phyloP scores from a whole-genome alignment of 2,797 vertebrate species.

The Tragopan temminckii region DNA sequence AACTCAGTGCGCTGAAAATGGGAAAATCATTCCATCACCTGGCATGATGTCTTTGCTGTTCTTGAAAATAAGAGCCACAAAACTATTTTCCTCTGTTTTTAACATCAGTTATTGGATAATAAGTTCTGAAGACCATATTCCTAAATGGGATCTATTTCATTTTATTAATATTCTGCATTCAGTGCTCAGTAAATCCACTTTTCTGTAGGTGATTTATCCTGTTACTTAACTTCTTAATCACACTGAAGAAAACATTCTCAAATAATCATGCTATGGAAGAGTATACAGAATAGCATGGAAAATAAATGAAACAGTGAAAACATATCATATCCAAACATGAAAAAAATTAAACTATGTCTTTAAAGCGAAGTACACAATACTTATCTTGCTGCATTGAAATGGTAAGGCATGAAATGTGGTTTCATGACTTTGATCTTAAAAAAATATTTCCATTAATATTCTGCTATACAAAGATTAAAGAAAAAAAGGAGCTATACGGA shows the following conservation, averaged over 20 bases:
- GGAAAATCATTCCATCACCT: neutral
- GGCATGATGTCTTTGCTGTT: neutral
- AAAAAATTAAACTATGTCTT: neutral
- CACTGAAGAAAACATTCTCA: neutral
- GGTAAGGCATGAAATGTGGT: neutral
- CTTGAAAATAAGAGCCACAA: neutral
- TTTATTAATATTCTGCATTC: neutral
- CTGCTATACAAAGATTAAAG: neutral
- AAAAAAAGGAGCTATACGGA: neutral
- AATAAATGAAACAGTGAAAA: neutral
- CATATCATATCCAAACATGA: neutral
- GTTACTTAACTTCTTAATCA: neutral
- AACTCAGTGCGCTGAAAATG: neutral
- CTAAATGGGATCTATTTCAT: neutral
- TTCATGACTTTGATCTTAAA: neutral
- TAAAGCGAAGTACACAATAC: neutral
- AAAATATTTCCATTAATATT: neutral
- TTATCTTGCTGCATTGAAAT: neutral
- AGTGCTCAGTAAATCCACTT: neutral
- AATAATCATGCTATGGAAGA: neutral
- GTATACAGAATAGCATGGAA: neutral
- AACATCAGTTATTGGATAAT: neutral
- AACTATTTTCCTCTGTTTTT: neutral
- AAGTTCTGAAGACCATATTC: neutral
- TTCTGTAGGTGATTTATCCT: neutral